Evolutionary conservation across 2,888 invertebrate genomes (phyloP).

Genomic region (Lucinisca nassula): DNA sequence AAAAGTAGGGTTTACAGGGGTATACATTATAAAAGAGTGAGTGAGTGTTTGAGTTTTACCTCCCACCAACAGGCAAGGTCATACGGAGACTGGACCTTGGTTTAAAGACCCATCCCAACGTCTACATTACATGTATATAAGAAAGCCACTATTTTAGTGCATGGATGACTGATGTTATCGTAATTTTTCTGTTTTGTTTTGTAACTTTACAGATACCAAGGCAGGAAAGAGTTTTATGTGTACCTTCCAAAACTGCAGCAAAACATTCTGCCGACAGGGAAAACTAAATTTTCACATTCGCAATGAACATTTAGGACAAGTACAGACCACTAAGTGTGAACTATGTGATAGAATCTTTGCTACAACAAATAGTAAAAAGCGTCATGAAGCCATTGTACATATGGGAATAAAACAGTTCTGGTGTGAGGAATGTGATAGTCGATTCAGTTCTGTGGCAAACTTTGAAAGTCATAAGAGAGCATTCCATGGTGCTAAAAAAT

Average conservation of each 20-base stretch:
- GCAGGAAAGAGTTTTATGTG: background rate
- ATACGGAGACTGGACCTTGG: too few species aligned
- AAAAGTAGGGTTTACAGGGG: too few species aligned
- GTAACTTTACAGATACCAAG: background rate
- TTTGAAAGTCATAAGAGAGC: background rate
- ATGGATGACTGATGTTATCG: too few species aligned
- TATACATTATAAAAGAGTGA: too few species aligned
- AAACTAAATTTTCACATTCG: background rate
- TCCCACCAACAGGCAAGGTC: too few species aligned
- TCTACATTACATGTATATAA: too few species aligned
- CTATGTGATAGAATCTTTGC: background rate
- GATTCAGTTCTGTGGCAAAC: background rate
- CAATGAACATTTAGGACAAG: background rate
- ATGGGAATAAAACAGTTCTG: background rate
- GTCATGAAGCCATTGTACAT: background rate
- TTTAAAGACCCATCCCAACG: too few species aligned
- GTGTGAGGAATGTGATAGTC: background rate
- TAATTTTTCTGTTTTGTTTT: too few species aligned
- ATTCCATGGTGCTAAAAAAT: background rate
- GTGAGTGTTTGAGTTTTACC: too few species aligned
- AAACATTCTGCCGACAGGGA: background rate
- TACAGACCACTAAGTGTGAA: background rate
- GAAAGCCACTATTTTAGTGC: too few species aligned
- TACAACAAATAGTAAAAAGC: background rate
- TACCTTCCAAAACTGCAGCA: background rate